Evolutionary conservation across 2,113 vertebrate species (phyloP).

Genomic region (Tragelaphus strepsiceros): DNA sequence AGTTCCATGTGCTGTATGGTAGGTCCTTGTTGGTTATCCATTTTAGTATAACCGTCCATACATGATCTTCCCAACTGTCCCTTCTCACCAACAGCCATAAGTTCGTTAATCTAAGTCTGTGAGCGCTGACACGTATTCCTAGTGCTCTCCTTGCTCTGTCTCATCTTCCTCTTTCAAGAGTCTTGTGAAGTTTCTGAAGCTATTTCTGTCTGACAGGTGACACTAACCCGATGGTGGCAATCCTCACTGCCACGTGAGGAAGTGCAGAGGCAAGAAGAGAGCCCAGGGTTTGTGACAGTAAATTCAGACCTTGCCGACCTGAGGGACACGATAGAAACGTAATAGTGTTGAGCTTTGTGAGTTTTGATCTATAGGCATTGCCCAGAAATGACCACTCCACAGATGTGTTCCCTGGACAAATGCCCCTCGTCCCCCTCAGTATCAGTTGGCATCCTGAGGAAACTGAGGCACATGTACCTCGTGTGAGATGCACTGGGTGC

Average conservation of each 20-base stretch:
- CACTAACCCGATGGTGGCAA: background rate
- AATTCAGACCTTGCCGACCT: background rate
- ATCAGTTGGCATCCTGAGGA: background rate
- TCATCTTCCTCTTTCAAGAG: background rate
- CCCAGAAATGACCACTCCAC: background rate
- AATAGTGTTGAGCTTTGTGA: background rate
- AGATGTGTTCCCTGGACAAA: rapidly evolving
- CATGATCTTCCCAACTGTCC: background rate
- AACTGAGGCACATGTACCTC: background rate
- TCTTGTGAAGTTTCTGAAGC: background rate
- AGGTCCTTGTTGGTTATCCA: background rate
- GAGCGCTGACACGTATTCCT: background rate
- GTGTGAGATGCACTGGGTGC: background rate
- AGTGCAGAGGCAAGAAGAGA: background rate
- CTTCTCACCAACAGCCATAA: background rate
- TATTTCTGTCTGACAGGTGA: background rate
- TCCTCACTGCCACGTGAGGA: background rate
- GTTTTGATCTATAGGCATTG: background rate
- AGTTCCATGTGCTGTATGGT: background rate
- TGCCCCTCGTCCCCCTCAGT: rapidly evolving
- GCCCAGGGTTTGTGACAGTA: too few relatives aligned
- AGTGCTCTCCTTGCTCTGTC: background rate
- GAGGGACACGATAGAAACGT: rapidly evolving
- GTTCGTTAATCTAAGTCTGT: background rate
- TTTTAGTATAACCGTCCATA: background rate